Percentiles rank a stretch among this genome's conserved stretches.
These are phyloP conservation scores for Oceanodroma tethys DNA, from an alignment of 2,113 vertebrate genomes.

Conservation along the genomic window DNA sequence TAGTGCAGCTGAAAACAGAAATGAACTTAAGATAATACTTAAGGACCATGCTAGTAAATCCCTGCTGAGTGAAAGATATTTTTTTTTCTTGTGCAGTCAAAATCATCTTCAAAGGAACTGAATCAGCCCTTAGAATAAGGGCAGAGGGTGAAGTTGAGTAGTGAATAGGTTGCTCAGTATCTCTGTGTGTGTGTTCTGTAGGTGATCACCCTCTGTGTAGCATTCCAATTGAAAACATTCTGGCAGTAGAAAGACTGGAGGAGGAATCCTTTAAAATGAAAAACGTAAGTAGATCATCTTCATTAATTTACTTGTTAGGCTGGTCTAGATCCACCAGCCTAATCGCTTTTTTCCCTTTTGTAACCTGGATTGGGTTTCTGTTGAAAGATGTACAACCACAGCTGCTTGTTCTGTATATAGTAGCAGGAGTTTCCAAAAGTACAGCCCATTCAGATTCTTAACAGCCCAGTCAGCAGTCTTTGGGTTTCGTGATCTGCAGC, in stretches of 20 bases:
- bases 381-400: slow-evolving; percentile 44
- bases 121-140: not conserved
- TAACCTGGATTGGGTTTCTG: slow-evolving; percentile 45
- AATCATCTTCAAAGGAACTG: not conserved
- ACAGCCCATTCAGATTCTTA: slow-evolving; percentile 57
- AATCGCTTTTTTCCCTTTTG: slow-evolving; percentile 48
- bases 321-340: slow-evolving; percentile 7
- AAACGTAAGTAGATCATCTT: slow-evolving; percentile 83
- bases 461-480: slow-evolving; percentile 37
- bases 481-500: slow-evolving; percentile 18
- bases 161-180: not conserved
- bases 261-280: slow-evolving; percentile 99
- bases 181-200: slow-evolving; percentile 46
- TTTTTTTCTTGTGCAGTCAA: not conserved
- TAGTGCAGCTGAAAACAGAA: not conserved
- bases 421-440: slow-evolving; percentile 52
- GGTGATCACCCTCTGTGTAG: slow-evolving; percentile 91
- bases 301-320: not conserved
- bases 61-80: not conserved
- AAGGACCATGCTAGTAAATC: not conserved
- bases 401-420: slow-evolving; percentile 56
- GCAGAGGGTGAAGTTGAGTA: not conserved
- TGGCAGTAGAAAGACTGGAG: slow-evolving; percentile 94
- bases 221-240: slow-evolving; percentile 97
- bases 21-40: not conserved